A percentile compares a stretch with the other conserved stretches of the same genome.
Conservation (phyloP, 2,113 vertebrate genomes). For the Dolichotis patagonum region DNA sequence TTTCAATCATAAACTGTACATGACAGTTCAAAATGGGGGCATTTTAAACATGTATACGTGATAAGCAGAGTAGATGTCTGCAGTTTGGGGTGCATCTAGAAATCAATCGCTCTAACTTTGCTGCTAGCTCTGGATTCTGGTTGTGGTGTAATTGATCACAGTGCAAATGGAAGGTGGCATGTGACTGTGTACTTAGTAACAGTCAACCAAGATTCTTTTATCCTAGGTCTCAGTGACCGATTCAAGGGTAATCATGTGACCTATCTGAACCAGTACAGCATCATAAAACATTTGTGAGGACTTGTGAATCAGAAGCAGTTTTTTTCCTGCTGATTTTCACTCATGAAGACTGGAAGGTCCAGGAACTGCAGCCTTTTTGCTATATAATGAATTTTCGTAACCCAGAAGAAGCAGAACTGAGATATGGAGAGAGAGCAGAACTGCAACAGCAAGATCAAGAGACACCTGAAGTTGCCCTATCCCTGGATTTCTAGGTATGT, state of each 20-base stretch:
- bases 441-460: neutral
- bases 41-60: neutral
- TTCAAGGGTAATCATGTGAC: neutral
- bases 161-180: neutral
- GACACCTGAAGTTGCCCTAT: neutral
- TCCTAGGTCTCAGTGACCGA: neutral
- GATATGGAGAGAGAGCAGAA: neutral
- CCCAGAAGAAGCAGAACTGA: neutral
- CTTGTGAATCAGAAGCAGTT: neutral
- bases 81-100: neutral
- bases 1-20: neutral
- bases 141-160: neutral
- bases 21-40: neutral
- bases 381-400: neutral
- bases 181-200: neutral
- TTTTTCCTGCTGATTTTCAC: neutral
- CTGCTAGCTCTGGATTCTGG: neutral
- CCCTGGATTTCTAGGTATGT: neutral
- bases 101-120: neutral
- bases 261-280: neutral
- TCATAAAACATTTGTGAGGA: neutral
- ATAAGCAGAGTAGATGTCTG: neutral
- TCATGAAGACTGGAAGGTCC: neutral
- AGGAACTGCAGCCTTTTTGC: neutral
- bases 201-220: neutral